A percentile compares a stretch with the other conserved stretches of the same genome.
Conservation (phyloP, 2,113 vertebrate species). For the Platichthys flesus region DNA sequence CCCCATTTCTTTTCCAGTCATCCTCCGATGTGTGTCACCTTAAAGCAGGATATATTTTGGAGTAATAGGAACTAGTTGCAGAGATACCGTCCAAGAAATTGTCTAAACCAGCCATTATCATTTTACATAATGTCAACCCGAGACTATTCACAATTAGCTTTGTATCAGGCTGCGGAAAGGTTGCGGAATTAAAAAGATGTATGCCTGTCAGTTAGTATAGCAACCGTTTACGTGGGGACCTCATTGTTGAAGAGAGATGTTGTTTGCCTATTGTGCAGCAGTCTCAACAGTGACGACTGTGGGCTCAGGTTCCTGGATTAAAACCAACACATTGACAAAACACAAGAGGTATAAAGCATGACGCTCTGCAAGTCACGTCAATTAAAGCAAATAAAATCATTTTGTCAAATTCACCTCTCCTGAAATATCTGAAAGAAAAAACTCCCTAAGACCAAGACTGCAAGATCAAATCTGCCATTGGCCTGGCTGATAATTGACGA, state of each 20-base stretch:
- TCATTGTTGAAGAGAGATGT: background rate
- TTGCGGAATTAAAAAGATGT: background rate
- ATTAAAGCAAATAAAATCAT: background rate
- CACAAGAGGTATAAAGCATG: slow-evolving; percentile 4
- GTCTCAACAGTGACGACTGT: background rate
- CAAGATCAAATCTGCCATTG: slow-evolving; percentile 4
- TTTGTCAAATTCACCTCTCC: background rate
- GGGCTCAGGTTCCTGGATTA: background rate
- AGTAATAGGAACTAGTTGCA: background rate
- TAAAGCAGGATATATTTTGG: slow-evolving; percentile 51
- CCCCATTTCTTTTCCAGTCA: slow-evolving; percentile 16
- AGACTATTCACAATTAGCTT: background rate
- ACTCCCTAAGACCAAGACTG: background rate
- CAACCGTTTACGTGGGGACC: background rate
- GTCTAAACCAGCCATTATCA: background rate
- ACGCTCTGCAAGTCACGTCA: background rate
- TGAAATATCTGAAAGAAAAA: slow-evolving; percentile 1
- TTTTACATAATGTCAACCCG: background rate
- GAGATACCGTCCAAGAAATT: slow-evolving; percentile 11
- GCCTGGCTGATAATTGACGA: slow-evolving; percentile 32
- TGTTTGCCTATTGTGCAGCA: background rate
- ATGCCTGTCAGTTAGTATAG: background rate
- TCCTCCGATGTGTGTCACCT: slow-evolving; percentile 13
- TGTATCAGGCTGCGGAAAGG: too few relatives aligned
- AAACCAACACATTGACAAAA: background rate